Percentiles rank a stretch among this genome's conserved stretches.
phyloP scores from a whole-genome alignment of 2,797 vertebrate species.

The Sternotherus odoratus region DNA sequence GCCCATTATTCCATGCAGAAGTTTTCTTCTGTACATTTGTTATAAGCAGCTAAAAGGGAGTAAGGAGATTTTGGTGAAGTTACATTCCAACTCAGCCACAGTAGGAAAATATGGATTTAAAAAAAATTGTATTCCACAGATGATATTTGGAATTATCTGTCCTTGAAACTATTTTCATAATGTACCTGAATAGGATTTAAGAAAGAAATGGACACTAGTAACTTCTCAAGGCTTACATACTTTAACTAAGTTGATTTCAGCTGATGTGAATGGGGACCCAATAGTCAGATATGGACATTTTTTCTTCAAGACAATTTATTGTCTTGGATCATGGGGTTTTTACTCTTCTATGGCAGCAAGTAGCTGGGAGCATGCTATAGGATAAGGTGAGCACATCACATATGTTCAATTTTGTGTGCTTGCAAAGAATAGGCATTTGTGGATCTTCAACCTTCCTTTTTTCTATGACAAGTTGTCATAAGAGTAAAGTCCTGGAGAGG shows the following conservation, averaged over 20 bases:
- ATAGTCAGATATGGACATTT: background rate
- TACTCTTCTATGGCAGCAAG: background rate
- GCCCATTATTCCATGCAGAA: background rate
- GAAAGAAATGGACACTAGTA: background rate
- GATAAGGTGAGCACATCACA: background rate
- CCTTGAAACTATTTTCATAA: background rate
- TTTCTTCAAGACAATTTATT: background rate
- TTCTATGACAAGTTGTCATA: background rate
- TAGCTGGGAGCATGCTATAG: background rate
- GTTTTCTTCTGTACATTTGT: conserved; percentile 4
- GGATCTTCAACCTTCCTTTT: background rate
- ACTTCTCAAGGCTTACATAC: background rate
- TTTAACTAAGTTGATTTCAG: background rate
- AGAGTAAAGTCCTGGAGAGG: no score
- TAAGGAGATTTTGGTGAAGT: background rate
- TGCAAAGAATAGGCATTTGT: accelerated
- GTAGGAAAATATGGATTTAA: background rate
- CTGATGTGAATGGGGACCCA: background rate
- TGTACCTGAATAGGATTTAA: background rate
- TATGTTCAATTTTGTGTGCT: background rate
- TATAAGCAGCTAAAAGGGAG: background rate
- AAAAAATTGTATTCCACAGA: background rate
- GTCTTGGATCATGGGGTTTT: background rate
- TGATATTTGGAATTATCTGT: background rate
- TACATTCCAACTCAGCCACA: background rate